Conservation (phyloP, 2,113 vertebrate genomes). For the Atrichornis clamosus region DNA sequence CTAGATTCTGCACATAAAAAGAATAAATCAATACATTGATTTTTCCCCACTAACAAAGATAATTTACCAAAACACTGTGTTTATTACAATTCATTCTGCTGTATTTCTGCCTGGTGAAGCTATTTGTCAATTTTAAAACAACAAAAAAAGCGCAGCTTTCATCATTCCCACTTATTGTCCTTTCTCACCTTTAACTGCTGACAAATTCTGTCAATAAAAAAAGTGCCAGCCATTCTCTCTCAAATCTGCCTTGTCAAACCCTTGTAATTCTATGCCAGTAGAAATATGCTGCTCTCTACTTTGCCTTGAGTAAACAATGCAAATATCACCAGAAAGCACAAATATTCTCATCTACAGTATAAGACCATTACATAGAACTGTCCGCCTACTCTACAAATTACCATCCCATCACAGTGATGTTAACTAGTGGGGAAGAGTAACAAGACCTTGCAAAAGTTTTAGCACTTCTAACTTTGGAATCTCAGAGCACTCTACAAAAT, state of each 20-base stretch:
- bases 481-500: background rate
- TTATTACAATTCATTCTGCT: conserved; percentile 38
- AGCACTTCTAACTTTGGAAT: background rate
- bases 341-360: background rate
- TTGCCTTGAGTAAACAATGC: conserved; percentile 77
- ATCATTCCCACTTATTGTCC: conserved; percentile 1
- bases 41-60: conserved; percentile 58
- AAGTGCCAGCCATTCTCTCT: conserved; percentile 78
- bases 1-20: conserved; percentile 13
- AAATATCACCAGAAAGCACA: conserved; percentile 65
- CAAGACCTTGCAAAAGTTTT: background rate
- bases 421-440: background rate
- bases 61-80: conserved; percentile 39
- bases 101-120: conserved; percentile 16
- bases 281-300: conserved; percentile 72
- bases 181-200: conserved; percentile 76
- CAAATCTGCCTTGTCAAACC: conserved; percentile 67
- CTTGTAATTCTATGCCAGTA: conserved; percentile 74
- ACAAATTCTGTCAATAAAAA: conserved; percentile 80
- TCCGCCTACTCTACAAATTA: background rate
- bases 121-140: background rate
- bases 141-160: background rate
- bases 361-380: background rate
- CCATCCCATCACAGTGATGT: background rate
- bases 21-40: conserved; percentile 22